phyloP scores from a whole-genome alignment of 2,113 vertebrate genomes.

The Chauna torquata region DNA sequence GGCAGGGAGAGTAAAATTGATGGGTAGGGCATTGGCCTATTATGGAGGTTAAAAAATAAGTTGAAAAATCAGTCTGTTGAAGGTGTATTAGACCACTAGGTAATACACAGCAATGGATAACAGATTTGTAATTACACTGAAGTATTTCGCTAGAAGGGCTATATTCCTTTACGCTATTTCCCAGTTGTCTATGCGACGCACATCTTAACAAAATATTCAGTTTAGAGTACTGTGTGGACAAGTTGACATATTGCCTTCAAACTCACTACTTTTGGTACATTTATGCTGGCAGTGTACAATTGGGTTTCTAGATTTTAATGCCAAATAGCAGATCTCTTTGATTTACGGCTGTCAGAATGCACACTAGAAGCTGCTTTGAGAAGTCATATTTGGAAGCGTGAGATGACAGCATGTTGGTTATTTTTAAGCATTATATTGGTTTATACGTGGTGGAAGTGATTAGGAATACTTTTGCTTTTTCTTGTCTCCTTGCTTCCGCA shows the following conservation, averaged over 20 bases:
- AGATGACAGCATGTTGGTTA: slow-evolving; percentile 33
- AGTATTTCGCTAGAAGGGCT: neutral
- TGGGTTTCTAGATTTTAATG: slow-evolving; percentile 44
- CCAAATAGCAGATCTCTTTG: slow-evolving; percentile 45
- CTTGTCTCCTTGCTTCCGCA: neutral
- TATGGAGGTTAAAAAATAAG: slow-evolving; percentile 33
- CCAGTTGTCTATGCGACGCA: neutral
- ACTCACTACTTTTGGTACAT: neutral
- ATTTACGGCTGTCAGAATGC: slow-evolving; percentile 39
- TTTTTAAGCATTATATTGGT: slow-evolving; percentile 36
- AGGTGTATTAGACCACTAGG: neutral
- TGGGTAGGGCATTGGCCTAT: slow-evolving; percentile 4
- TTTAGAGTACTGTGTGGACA: slow-evolving; percentile 8
- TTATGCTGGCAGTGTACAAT: slow-evolving; percentile 38
- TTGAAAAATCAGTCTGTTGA: neutral
- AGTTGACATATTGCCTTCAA: slow-evolving; percentile 21
- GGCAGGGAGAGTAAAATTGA: neutral
- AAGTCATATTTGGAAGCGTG: slow-evolving; percentile 1
- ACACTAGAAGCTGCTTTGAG: slow-evolving; percentile 3
- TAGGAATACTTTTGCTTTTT: slow-evolving; percentile 12
- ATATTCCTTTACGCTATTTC: neutral
- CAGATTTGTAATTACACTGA: neutral
- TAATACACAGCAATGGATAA: neutral
- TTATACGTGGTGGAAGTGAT: slow-evolving; percentile 38
- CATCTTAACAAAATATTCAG: slow-evolving; percentile 34